phyloP scores from a whole-genome alignment of 2,797 vertebrate genomes.

The Channa striata region DNA sequence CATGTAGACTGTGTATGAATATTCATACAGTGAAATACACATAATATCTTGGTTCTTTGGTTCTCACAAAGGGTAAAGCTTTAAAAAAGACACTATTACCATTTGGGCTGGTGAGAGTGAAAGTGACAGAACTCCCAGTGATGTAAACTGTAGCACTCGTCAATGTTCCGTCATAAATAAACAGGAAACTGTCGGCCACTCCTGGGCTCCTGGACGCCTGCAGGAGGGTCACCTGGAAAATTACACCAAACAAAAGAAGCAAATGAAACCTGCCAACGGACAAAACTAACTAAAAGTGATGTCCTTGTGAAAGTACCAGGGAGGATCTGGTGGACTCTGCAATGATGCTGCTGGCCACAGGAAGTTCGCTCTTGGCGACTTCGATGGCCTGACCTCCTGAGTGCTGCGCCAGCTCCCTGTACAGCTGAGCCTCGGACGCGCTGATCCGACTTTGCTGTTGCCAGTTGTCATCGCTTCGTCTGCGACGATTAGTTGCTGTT shows the following conservation, averaged over 20 bases:
- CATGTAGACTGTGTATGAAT: too few species aligned
- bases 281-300: neutral
- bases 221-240: conserved; percentile 71
- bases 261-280: neutral
- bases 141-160: conserved; percentile 61
- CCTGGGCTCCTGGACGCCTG: conserved; percentile 60
- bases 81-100: conserved; percentile 46
- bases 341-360: conserved; percentile 61
- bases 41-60: too few species aligned
- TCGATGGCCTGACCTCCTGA: conserved; percentile 77
- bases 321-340: conserved; percentile 59
- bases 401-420: conserved; percentile 70
- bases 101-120: conserved; percentile 64
- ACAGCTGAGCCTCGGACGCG: conserved; percentile 53
- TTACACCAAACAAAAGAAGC: neutral
- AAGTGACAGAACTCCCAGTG: conserved; percentile 39
- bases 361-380: conserved; percentile 64
- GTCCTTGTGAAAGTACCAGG: conserved; percentile 61
- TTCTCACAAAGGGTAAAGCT: too few species aligned
- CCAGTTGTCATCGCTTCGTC: neutral
- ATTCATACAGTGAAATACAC: too few species aligned
- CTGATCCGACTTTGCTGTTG: neutral
- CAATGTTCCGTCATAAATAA: conserved; percentile 57
- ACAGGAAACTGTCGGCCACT: conserved; percentile 46
- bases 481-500: conserved; percentile 25